A percentile compares a stretch with the other conserved stretches of the same genome.
Conservation (phyloP, 64 coral and sea anemone species). For the Pocillopora damicornis region DNA sequence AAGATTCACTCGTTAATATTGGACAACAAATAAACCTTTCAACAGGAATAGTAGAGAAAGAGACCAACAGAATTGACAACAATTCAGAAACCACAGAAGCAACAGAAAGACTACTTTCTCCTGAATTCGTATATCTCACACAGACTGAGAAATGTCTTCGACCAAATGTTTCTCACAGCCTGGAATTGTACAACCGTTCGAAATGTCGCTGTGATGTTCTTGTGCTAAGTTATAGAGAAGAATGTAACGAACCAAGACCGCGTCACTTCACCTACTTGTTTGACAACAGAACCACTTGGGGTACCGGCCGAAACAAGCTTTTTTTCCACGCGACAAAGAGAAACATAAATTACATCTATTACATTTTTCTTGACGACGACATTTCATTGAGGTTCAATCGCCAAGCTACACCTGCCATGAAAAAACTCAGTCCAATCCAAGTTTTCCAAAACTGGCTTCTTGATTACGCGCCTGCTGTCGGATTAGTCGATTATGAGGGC, state of each 20-base stretch:
- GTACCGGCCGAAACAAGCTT: conserved; percentile 1
- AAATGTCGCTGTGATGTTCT: conserved; percentile 26
- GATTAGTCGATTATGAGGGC: background rate
- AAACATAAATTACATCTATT: conserved; percentile 1
- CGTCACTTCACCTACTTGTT: conserved; percentile 3
- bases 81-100: too few species aligned
- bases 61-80: too few species aligned
- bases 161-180: background rate
- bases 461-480: background rate
- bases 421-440: background rate
- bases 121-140: background rate
- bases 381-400: background rate
- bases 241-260: background rate
- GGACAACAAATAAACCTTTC: too few species aligned
- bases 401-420: background rate
- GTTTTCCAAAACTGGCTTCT: conserved; percentile 31
- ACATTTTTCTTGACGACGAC: conserved; percentile 16
- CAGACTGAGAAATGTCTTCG: conserved; percentile 18
- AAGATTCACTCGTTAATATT: too few species aligned
- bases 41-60: too few species aligned
- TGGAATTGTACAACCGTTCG: background rate
- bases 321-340: background rate
- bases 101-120: too few species aligned
- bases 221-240: conserved; percentile 3
- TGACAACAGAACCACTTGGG: conserved; percentile 26